A percentile compares a stretch with the other conserved stretches of the same genome.
phyloP scores from a whole-genome alignment of 2,113 vertebrate genomes.

The Pollachius pollachius region DNA sequence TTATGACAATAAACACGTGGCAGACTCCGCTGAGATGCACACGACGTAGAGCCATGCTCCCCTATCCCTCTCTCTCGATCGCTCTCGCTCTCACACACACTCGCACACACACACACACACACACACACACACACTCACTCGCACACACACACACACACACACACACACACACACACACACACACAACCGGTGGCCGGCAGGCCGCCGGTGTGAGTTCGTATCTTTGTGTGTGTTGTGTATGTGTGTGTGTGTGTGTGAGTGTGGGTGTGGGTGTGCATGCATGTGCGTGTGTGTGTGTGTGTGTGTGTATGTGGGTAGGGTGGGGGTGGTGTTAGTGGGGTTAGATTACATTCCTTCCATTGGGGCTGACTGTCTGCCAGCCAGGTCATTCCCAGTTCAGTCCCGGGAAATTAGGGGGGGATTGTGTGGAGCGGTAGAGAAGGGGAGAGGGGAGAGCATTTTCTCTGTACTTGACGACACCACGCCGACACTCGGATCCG shows the following conservation, averaged over 20 bases:
- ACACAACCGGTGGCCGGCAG: slow-evolving; percentile 21
- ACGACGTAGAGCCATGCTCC: neutral
- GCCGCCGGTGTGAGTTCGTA: slow-evolving; percentile 31
- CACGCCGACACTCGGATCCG: slow-evolving; percentile 33
- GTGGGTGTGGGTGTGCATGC: neutral
- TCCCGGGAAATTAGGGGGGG: slow-evolving; percentile 69
- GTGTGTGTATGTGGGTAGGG: neutral
- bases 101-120: slow-evolving; percentile 8
- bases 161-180: slow-evolving; percentile 10
- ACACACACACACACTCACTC: no score
- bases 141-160: slow-evolving; percentile 13
- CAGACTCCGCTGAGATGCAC: slow-evolving; percentile 2
- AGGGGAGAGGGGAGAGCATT: slow-evolving; percentile 55
- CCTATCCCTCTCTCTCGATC: neutral
- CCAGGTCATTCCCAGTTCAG: slow-evolving; percentile 81
- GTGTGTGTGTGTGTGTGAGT: slow-evolving; percentile 29
- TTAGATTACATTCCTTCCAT: slow-evolving; percentile 80
- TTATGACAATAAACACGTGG: slow-evolving; percentile 2
- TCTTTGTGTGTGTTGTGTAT: neutral
- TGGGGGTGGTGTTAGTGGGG: slow-evolving; percentile 41
- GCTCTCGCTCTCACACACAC: neutral
- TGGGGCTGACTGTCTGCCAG: slow-evolving; percentile 59
- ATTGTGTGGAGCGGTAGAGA: neutral
- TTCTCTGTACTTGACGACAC: slow-evolving; percentile 51
- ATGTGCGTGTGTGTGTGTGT: neutral